Evolutionary conservation across 2,888 invertebrate genomes (phyloP), one percentile per base, ranked within the genome.

Genomic region (Apamea crenata): DNA sequence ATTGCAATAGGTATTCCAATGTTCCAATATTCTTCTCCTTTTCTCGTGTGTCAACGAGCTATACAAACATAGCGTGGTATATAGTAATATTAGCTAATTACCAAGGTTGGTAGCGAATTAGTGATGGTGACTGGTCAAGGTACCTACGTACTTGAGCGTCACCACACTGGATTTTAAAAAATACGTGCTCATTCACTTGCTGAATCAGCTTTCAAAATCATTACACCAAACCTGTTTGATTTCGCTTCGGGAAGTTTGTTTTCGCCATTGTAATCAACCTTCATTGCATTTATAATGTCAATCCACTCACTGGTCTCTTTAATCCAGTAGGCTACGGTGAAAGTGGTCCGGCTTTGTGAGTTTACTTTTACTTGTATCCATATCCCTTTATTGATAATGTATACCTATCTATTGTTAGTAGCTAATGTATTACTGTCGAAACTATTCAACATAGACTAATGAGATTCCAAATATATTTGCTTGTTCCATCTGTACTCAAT

Each of bases 141-240:
- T 53, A 29, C 25, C 3, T 50, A 50, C 16, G 7, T 18, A 40
- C 29, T 18, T 74, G 36, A 74, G 40, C 40, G n/a, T 73, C 14
- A 3, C 16, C 36, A 74, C 18, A 29, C 44, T 25, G 10, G n/a
- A 40, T 59, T n/a, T 25, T 16, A 47, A 76, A 73, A 78, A 77
- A 36, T 21, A 25, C 4, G 21, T 14, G 18, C 36, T 44, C 16
- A 59, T 61, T 32, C 3, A 36, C 32, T 73, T 40, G 18, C 18
- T 36, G 36, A 16, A 77, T 67, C 70, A 61, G 32, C 40, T 25
- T 50, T 56, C 47, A 40, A 47, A 79, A 72, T 78, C 47, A 12
- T 36, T 32, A 71, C 16, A 67, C 16, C 21, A 71, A 85, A 83
- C 83, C 75, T 44, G 83, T 83, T 83, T 61, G 16, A 69, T 80